Evolutionary conservation across 1,140 invertebrate species (phyloP).

Genomic region (Zaprionus lachaisei): DNA sequence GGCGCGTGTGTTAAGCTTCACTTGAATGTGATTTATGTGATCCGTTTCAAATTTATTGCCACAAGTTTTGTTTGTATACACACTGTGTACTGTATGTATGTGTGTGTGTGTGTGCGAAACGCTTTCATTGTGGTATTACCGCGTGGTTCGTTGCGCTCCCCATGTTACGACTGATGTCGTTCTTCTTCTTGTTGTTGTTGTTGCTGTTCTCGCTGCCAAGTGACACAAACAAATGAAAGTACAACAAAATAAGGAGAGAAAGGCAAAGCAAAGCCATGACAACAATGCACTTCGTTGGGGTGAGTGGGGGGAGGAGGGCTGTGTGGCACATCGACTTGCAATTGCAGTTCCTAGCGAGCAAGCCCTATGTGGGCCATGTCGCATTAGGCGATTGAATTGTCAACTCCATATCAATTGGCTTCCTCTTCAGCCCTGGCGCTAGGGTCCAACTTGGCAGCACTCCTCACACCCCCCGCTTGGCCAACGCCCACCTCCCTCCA

Average conservation of each 20-base stretch:
- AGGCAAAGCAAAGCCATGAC: slow-evolving; percentile 12
- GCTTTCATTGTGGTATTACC: slow-evolving; percentile 69
- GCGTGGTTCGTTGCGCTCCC: slow-evolving; percentile 57
- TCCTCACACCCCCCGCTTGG: background rate
- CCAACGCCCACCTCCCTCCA: background rate
- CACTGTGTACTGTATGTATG: slow-evolving; percentile 14
- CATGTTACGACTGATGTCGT: slow-evolving; percentile 47
- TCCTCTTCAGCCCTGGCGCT: slow-evolving; percentile 22
- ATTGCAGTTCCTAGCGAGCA: slow-evolving; percentile 10
- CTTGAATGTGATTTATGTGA: slow-evolving; percentile 83
- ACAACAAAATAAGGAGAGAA: slow-evolving; percentile 33
- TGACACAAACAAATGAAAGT: slow-evolving; percentile 70
- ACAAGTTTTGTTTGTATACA: slow-evolving; percentile 72
- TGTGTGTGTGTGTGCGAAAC: slow-evolving; percentile 39
- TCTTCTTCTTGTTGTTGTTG: slow-evolving; percentile 40
- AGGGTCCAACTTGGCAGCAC: background rate
- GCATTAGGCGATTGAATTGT: slow-evolving; percentile 71
- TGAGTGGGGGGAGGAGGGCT: background rate
- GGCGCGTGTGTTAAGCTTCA: slow-evolving; percentile 82
- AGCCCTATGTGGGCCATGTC: slow-evolving; percentile 38
- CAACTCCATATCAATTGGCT: slow-evolving; percentile 47
- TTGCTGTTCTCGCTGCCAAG: slow-evolving; percentile 54
- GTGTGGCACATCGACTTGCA: background rate
- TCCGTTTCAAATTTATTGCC: slow-evolving; percentile 80
- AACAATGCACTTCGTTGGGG: slow-evolving; percentile 19